These are phyloP conservation scores for Pomacea canaliculata DNA, from an alignment of 2,888 invertebrate genomes.

Conservation along the genomic window DNA sequence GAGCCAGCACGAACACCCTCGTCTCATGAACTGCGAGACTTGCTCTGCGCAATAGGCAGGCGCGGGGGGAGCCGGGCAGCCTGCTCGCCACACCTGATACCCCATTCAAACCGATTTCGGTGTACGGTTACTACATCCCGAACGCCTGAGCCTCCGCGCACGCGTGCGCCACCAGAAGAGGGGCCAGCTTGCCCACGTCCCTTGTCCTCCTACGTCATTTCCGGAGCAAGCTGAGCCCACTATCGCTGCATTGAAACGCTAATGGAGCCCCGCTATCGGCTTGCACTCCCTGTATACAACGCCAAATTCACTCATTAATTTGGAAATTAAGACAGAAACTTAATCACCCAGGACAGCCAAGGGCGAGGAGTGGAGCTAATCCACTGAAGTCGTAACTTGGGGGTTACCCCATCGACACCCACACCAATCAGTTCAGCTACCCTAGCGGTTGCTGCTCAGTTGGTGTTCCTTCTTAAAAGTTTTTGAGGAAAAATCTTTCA, in stretches of 20 bases:
- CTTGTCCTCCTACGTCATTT: constrained; percentile 8
- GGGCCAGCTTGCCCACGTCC: background rate
- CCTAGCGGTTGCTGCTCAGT: background rate
- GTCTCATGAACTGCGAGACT: background rate
- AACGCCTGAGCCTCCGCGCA: background rate
- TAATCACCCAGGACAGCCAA: constrained; percentile 5
- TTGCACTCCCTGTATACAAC: constrained; percentile 3
- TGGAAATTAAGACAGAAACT: constrained; percentile 22
- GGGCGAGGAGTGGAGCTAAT: background rate
- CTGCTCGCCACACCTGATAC: constrained; percentile 16
- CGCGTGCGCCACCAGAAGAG: constrained; percentile 7
- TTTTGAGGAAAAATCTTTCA: too few species aligned
- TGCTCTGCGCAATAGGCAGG: background rate
- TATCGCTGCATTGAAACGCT: constrained; percentile 6
- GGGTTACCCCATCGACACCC: background rate
- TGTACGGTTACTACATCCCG: constrained; percentile 12
- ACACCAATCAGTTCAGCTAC: background rate
- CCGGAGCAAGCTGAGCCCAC: constrained; percentile 9
- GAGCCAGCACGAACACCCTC: constrained; percentile 1
- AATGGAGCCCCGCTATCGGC: constrained; percentile 1
- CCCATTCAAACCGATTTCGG: constrained; percentile 26
- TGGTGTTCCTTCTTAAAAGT: too few species aligned
- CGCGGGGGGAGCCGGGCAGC: background rate
- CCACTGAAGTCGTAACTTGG: background rate
- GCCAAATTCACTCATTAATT: constrained; percentile 26